Base-by-base conservation (phyloP, 2,797 vertebrate genomes). In the Heliangelus exortis region DNA sequence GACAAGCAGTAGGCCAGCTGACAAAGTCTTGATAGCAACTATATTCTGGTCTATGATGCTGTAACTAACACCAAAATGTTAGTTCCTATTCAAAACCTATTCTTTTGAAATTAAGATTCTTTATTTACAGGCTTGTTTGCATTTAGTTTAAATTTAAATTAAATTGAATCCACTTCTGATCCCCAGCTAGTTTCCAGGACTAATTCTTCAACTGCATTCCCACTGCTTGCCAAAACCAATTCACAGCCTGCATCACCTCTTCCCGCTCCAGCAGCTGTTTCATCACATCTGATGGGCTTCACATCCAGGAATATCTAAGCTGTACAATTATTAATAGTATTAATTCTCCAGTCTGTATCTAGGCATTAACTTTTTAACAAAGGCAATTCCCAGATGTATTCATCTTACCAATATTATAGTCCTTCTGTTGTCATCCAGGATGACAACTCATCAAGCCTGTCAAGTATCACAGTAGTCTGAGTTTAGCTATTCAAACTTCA, bases 241-340 rank as follows among this genome's bases (percentile, higher is more conserved):
- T 69, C 51, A 76, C 82, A 82, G 21, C 12, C 67, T 63, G 33
- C 45, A 83, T 20, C 34, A 63, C 26, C 65, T 89, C 75, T 85
- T 74, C 67, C 45, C 53, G 65, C 50, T 92, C 71, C 87, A 61
- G 72, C 50, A 81, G 36, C 53, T 67, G 72, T 74, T 92, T 65
- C 82, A 63, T 79, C 59, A 84, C 61, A 67, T 25, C 33, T 4
- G 1, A 65, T 12, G 10, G 59, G 53, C 36, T 92, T 83, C 61
- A n/a, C 41, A 74, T 57, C 22, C 91, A 94, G 55, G 51, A 94
- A 74, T 84, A 92, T 65, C 61, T 87, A 41, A 87, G 68, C 41
- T 83, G 45, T n/a, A 69, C 29, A 61, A 47, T 63, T 91, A 71
- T 54, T 53, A 89, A 67, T 12, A 53, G 22, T 12, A 87, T 76